phyloP scores from a whole-genome alignment of 2,113 vertebrate genomes.

The Aegypius monachus region DNA sequence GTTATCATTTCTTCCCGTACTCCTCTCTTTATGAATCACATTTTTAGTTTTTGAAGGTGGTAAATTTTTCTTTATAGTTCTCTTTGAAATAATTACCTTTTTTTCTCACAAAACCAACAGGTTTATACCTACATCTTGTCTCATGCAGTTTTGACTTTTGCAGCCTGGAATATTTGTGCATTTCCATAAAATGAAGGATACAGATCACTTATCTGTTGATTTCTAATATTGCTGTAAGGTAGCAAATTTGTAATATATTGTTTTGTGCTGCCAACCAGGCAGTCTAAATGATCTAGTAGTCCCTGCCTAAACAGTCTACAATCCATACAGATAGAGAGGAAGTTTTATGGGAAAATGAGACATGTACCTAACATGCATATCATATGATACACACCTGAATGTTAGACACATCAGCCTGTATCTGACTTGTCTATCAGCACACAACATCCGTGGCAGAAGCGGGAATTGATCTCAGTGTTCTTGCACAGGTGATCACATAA shows the following conservation, averaged over 20 bases:
- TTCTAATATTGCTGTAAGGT: not conserved
- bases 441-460: not conserved
- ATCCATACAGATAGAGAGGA: not conserved
- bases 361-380: not conserved
- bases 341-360: not conserved
- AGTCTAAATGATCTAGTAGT: not conserved
- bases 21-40: not conserved
- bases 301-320: not conserved
- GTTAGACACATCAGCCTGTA: not conserved
- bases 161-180: not conserved
- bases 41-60: not conserved
- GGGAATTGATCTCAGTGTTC: not conserved
- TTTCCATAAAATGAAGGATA: not conserved
- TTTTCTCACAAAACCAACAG: not conserved
- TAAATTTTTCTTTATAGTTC: not conserved
- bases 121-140: not conserved
- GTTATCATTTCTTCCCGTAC: not conserved
- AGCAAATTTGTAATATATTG: not conserved
- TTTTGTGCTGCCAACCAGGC: not conserved
- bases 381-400: not conserved
- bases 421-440: not conserved
- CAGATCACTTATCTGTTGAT: not conserved
- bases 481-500: not conserved
- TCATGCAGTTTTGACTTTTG: not conserved
- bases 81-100: not conserved